These are phyloP conservation scores for Vanessa cardui DNA, from an alignment of 2,888 invertebrate genomes.

Conservation along the genomic window DNA sequence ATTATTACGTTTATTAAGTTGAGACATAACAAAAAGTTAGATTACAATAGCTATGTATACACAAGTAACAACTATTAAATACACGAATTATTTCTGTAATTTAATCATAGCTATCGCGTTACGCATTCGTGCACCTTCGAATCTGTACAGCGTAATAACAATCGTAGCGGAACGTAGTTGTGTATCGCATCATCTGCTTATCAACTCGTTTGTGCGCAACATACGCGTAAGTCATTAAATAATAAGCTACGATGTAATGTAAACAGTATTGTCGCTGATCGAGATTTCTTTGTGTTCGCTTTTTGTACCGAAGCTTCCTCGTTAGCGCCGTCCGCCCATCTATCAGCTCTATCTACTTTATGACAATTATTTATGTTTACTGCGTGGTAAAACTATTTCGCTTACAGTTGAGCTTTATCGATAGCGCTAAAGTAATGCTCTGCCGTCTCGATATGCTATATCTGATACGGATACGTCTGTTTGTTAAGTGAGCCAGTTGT, in stretches of 20 bases:
- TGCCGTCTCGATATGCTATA: conserved; percentile 77
- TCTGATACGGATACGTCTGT: conserved; percentile 82
- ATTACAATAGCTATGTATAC: neutral
- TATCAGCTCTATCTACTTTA: conserved; percentile 79
- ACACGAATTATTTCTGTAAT: neutral
- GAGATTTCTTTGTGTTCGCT: conserved; percentile 44
- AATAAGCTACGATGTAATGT: conserved; percentile 47
- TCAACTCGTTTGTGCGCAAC: conserved; percentile 47
- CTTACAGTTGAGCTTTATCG: conserved; percentile 82
- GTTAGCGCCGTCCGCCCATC: conserved; percentile 68
- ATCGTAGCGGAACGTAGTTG: conserved; percentile 51
- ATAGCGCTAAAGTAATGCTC: conserved; percentile 80
- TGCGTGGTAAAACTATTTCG: conserved; percentile 78
- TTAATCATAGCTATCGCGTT: conserved; percentile 44
- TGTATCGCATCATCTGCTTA: conserved; percentile 55
- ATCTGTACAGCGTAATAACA: conserved; percentile 53
- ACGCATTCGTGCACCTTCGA: conserved; percentile 50
- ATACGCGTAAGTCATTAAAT: conserved; percentile 51
- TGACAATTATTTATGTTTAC: conserved; percentile 82
- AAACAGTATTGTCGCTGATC: conserved; percentile 41
- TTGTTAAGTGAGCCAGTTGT: conserved; percentile 81
- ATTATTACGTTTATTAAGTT: neutral
- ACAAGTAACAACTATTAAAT: neutral
- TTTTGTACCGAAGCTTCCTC: conserved; percentile 62
- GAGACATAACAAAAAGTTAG: no score